These are phyloP conservation scores for Melipona bicolor DNA, from an alignment of 2,888 invertebrate species.

Conservation along the genomic window DNA sequence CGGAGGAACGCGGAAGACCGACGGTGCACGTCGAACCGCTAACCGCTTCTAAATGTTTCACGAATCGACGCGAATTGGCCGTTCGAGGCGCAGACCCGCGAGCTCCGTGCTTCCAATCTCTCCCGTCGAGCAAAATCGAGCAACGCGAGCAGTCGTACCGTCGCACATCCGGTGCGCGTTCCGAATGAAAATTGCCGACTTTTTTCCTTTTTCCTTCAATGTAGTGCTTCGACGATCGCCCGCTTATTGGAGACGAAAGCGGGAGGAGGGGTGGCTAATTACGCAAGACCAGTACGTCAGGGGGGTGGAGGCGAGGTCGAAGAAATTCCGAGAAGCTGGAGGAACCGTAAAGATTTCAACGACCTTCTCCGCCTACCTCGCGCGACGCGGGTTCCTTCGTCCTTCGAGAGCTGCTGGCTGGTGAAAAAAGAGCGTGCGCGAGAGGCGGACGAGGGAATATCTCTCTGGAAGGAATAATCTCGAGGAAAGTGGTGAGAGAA, in stretches of 20 bases:
- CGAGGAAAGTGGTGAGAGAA: not conserved
- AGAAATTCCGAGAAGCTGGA: constrained; percentile 70
- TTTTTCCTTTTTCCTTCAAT: constrained; percentile 15
- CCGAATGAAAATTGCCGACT: constrained; percentile 38
- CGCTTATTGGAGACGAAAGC: not conserved
- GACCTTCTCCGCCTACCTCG: constrained; percentile 65
- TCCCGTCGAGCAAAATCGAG: constrained; percentile 10
- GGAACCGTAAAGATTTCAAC: constrained; percentile 72
- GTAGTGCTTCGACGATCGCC: not conserved
- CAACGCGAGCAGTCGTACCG: constrained; percentile 1
- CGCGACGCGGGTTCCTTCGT: constrained; percentile 53
- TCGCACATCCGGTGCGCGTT: constrained; percentile 49
- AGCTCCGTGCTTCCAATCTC: constrained; percentile 5
- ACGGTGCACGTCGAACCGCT: constrained; percentile 57
- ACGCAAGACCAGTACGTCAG: constrained; percentile 65
- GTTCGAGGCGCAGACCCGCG: constrained; percentile 39
- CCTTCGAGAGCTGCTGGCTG: constrained; percentile 55
- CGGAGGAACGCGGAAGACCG: constrained; percentile 71
- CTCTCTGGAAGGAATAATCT: constrained; percentile 36
- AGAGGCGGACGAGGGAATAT: constrained; percentile 14
- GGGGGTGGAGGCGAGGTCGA: constrained; percentile 27
- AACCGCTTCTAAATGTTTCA: constrained; percentile 76
- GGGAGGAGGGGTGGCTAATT: constrained; percentile 54
- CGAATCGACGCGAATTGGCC: constrained; percentile 74
- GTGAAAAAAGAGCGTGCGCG: constrained; percentile 13